Evolutionary conservation across 2,113 vertebrate species (phyloP).

Genomic region (Macquaria australasica): DNA sequence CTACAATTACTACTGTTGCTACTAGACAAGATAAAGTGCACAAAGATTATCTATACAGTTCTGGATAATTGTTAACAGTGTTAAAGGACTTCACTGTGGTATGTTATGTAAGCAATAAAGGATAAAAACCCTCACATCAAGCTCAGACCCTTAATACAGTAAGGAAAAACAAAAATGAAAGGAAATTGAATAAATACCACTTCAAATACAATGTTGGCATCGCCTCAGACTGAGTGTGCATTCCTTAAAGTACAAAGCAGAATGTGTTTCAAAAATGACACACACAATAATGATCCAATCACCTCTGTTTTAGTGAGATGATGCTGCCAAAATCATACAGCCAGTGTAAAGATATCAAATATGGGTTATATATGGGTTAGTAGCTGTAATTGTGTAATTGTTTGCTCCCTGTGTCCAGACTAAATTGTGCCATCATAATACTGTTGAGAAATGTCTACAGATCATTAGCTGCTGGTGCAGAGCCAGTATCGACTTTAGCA

Average conservation of each 20-base stretch:
- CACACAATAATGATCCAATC: background rate
- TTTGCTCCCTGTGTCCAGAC: constrained; percentile 6
- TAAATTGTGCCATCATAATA: constrained; percentile 6
- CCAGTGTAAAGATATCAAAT: background rate
- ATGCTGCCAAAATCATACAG: background rate
- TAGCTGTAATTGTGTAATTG: background rate
- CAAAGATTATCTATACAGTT: background rate
- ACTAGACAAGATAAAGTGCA: background rate
- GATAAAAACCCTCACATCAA: background rate
- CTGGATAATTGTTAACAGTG: background rate
- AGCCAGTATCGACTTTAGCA: background rate
- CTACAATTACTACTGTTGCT: background rate
- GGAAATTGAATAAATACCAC: background rate
- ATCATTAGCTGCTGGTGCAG: constrained; percentile 10
- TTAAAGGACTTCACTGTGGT: background rate
- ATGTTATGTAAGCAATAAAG: constrained; percentile 12
- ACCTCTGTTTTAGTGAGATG: background rate
- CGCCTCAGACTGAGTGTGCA: background rate
- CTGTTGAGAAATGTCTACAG: constrained; percentile 20
- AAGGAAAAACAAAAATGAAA: constrained; percentile 21
- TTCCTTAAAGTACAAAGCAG: constrained; percentile 3
- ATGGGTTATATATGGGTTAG: background rate
- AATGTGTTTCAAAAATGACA: background rate
- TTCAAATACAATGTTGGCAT: background rate
- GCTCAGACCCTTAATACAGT: background rate